Percentiles rank a stretch among this genome's conserved stretches.
phyloP scores from a whole-genome alignment of 2,797 vertebrate genomes.

The Jordanella pulchra region DNA sequence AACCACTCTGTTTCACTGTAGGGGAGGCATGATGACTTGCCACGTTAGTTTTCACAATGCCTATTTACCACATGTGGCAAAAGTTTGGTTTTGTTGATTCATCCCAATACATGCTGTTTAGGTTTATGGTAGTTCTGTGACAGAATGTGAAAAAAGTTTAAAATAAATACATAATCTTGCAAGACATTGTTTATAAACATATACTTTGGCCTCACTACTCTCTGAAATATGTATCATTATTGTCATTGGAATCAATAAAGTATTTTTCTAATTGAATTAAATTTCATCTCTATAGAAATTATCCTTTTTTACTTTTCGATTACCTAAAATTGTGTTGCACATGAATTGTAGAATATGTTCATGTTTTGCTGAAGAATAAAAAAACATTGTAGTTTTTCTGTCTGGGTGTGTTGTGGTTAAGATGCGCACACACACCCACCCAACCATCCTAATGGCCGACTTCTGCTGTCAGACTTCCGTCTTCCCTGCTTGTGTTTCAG shows the following conservation, averaged over 20 bases:
- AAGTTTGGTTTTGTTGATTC: neutral
- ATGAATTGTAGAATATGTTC: slow-evolving; percentile 5
- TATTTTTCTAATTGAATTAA: too few relatives aligned
- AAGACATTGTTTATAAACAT: neutral
- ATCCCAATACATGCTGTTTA: too few relatives aligned
- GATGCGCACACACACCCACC: neutral
- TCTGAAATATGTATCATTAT: neutral
- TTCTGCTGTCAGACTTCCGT: slow-evolving; percentile 28
- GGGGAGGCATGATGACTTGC: neutral
- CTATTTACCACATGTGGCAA: neutral
- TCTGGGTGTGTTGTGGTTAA: slow-evolving; percentile 3
- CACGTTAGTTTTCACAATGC: neutral
- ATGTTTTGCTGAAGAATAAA: slow-evolving; percentile 20
- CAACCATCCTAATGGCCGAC: slow-evolving; percentile 12
- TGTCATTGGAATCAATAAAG: neutral
- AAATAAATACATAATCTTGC: neutral
- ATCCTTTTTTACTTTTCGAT: slow-evolving; percentile 18
- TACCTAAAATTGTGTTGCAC: slow-evolving; percentile 4
- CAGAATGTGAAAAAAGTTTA: neutral
- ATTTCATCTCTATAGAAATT: neutral
- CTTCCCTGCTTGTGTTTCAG: slow-evolving; percentile 26
- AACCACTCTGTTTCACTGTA: neutral
- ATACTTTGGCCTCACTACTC: neutral
- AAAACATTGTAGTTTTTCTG: slow-evolving; percentile 20
- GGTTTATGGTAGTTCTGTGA: neutral